A percentile compares a stretch with the other conserved stretches of the same genome.
Conservation (phyloP, 1,140 invertebrate species). For the Hypsibius dujardini region DNA sequence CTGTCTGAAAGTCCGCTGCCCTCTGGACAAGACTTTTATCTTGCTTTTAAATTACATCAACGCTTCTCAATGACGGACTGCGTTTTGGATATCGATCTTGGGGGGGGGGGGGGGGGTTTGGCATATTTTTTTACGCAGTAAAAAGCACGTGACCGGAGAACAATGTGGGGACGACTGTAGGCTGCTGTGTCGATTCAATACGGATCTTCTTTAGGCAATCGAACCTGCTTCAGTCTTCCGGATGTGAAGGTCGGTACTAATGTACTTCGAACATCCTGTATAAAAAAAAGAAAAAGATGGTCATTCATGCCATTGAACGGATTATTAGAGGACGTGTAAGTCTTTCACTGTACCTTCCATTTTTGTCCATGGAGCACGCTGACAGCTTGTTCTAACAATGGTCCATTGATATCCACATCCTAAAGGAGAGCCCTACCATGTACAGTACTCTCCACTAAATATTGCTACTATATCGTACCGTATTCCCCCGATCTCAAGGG, state of each 20-base stretch:
- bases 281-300: too few relatives aligned
- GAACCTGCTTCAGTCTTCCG: neutral
- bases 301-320: too few relatives aligned
- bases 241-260: constrained; percentile 6
- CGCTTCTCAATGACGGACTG: too few relatives aligned
- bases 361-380: neutral
- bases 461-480: too few relatives aligned
- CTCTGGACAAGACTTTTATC: neutral
- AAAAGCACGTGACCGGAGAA: too few relatives aligned
- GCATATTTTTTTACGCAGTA: too few relatives aligned
- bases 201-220: too few relatives aligned
- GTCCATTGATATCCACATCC: neutral
- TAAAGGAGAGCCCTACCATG: neutral
- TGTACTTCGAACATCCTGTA: neutral
- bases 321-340: neutral
- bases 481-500: too few relatives aligned
- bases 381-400: neutral
- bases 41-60: neutral
- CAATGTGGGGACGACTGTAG: too few relatives aligned
- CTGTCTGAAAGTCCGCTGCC: neutral
- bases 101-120: too few relatives aligned
- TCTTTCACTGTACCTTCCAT: constrained; percentile 6
- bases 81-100: too few relatives aligned
- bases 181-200: neutral
- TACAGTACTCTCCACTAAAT: too few relatives aligned